These are phyloP conservation scores for Rhynchophorus ferrugineus DNA, from an alignment of 1,140 invertebrate genomes.

Conservation along the genomic window DNA sequence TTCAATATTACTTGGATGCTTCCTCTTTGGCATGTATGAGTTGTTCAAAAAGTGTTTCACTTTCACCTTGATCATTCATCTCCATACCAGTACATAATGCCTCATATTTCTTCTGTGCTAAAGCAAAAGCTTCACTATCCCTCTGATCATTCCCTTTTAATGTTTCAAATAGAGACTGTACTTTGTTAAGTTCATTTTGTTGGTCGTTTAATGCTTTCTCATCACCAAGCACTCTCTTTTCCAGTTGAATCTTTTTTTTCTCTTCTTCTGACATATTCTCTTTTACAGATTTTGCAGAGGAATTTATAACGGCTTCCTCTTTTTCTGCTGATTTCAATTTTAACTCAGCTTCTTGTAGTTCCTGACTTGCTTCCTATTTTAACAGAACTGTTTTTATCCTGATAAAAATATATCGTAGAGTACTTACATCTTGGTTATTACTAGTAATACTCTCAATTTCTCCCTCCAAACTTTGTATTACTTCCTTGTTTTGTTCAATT, in stretches of 20 bases:
- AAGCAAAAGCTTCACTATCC: constrained; percentile 59
- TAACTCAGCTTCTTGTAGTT: constrained; percentile 58
- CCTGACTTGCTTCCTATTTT: too few species aligned
- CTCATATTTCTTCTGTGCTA: constrained; percentile 73
- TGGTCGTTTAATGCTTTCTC: constrained; percentile 56
- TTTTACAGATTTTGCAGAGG: constrained; percentile 59
- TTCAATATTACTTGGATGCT: constrained; percentile 42
- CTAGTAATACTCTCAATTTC: constrained; percentile 46
- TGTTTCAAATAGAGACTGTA: constrained; percentile 58
- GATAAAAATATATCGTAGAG: constrained; percentile 22
- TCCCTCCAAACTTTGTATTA: constrained; percentile 44
- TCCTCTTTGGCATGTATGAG: constrained; percentile 72
- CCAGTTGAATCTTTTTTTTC: constrained; percentile 61
- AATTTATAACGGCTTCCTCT: constrained; percentile 57
- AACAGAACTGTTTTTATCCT: constrained; percentile 67
- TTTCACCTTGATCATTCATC: constrained; percentile 69
- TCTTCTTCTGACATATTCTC: constrained; percentile 64
- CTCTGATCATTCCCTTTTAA: constrained; percentile 60
- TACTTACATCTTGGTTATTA: constrained; percentile 51
- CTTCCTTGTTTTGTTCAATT: constrained; percentile 47
- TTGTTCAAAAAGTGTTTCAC: constrained; percentile 83
- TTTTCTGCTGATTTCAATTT: constrained; percentile 60
- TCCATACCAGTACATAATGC: constrained; percentile 77
- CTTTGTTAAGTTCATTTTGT: constrained; percentile 57
- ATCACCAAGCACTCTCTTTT: constrained; percentile 66